These are phyloP conservation scores for Macrophya annulata DNA, from an alignment of 2,888 invertebrate genomes.

Conservation along the genomic window DNA sequence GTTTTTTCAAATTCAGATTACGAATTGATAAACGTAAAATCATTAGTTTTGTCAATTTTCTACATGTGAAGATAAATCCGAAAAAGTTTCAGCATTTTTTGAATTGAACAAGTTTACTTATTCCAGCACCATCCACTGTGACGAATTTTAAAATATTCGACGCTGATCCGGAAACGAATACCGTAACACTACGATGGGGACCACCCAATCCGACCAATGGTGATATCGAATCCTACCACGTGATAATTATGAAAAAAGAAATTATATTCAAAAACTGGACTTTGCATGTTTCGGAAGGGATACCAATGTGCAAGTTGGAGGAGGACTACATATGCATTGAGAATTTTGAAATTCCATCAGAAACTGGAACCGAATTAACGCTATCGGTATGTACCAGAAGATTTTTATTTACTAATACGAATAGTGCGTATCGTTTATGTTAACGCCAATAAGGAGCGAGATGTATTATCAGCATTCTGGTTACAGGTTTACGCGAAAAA, in stretches of 20 bases:
- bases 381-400: not conserved
- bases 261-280: not conserved
- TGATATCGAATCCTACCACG: constrained; percentile 62
- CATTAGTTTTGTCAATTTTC: no score
- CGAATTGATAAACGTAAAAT: no score
- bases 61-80: not conserved
- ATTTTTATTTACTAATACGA: not conserved
- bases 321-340: not conserved
- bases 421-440: not conserved
- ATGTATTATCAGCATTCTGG: not conserved
- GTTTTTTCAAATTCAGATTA: no score
- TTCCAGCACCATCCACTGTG: constrained; percentile 42
- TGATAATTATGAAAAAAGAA: constrained; percentile 15
- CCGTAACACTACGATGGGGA: constrained; percentile 66
- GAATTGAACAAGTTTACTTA: not conserved
- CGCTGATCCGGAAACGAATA: constrained; percentile 58
- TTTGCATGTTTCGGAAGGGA: not conserved
- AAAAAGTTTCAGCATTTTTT: not conserved
- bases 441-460: not conserved
- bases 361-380: not conserved
- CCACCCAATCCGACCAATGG: constrained; percentile 71
- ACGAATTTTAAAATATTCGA: constrained; percentile 62
- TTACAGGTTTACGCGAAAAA: not conserved
- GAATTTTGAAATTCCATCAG: not conserved
- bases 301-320: not conserved